Percentiles rank a stretch among this genome's conserved stretches.
phyloP scores from a whole-genome alignment of 92 coral and sea anemone species.

The Pocillopora meandrina region DNA sequence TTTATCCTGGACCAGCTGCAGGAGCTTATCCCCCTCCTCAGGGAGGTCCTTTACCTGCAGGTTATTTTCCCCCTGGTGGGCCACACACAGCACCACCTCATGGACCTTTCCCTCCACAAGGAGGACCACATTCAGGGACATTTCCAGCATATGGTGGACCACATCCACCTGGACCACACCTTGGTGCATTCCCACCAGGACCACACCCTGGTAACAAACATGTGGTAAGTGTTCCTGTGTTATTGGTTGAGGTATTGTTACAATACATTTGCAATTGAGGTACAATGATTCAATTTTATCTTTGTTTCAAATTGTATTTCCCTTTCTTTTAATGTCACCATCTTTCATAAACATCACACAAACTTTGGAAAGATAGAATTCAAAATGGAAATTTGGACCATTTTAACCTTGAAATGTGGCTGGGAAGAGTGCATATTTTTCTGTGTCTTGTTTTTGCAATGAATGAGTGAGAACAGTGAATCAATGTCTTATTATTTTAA shows the following conservation, averaged over 20 bases:
- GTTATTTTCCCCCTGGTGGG: constrained; percentile 39
- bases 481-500: too few relatives aligned
- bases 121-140: constrained; percentile 41
- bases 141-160: background rate
- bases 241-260: too few relatives aligned
- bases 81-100: constrained; percentile 36
- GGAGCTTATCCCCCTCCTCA: constrained; percentile 46
- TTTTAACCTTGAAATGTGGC: too few relatives aligned
- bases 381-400: too few relatives aligned
- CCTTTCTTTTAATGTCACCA: too few relatives aligned
- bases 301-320: background rate
- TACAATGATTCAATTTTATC: background rate
- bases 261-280: background rate
- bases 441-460: too few relatives aligned
- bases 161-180: constrained; percentile 32
- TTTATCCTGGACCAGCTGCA: constrained; percentile 17
- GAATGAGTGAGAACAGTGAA: too few relatives aligned
- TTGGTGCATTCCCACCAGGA: constrained; percentile 16
- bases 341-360: too few relatives aligned
- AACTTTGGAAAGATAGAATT: too few relatives aligned
- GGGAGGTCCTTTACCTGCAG: constrained; percentile 53
- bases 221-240: constrained; percentile 14
- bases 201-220: constrained; percentile 19
- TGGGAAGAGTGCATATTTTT: too few relatives aligned
- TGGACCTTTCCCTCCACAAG: constrained; percentile 33